phyloP scores from a whole-genome alignment of 2,888 invertebrate genomes.

The Sipunculus nudus region DNA sequence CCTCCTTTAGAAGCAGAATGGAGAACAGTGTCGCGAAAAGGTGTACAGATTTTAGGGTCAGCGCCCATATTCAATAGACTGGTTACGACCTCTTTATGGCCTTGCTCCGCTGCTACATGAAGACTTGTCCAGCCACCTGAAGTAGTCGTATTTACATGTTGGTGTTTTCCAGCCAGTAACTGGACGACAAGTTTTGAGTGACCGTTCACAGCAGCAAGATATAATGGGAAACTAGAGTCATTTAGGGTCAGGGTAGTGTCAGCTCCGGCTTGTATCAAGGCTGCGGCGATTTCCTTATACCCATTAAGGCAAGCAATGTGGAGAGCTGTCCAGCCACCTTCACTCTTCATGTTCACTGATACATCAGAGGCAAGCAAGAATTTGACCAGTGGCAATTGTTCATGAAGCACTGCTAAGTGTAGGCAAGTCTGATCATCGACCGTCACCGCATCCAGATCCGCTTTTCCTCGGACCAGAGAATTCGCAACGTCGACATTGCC shows the following conservation, averaged over 20 bases:
- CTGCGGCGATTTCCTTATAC: constrained; percentile 3
- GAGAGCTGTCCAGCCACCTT: constrained; percentile 18
- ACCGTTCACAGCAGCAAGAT: constrained; percentile 25
- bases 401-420: constrained; percentile 13
- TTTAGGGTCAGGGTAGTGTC: not conserved
- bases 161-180: constrained; percentile 1
- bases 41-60: constrained; percentile 1
- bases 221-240: constrained; percentile 14
- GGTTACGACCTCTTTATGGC: constrained; percentile 16
- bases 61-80: constrained; percentile 21
- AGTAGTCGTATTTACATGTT: not conserved
- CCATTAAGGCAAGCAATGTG: constrained; percentile 20
- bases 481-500: constrained; percentile 6
- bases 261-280: constrained; percentile 2
- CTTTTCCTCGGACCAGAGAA: constrained; percentile 2
- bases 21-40: constrained; percentile 17
- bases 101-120: constrained; percentile 25
- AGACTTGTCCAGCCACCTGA: constrained; percentile 21
- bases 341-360: not conserved
- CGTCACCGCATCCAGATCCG: not conserved
- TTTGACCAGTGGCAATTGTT: not conserved
- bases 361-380: constrained; percentile 7
- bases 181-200: constrained; percentile 12
- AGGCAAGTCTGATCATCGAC: constrained; percentile 6
- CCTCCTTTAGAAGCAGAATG: constrained; percentile 23